phyloP scores from a whole-genome alignment of 2,888 invertebrate genomes.

The Ornithoptera alexandrae region DNA sequence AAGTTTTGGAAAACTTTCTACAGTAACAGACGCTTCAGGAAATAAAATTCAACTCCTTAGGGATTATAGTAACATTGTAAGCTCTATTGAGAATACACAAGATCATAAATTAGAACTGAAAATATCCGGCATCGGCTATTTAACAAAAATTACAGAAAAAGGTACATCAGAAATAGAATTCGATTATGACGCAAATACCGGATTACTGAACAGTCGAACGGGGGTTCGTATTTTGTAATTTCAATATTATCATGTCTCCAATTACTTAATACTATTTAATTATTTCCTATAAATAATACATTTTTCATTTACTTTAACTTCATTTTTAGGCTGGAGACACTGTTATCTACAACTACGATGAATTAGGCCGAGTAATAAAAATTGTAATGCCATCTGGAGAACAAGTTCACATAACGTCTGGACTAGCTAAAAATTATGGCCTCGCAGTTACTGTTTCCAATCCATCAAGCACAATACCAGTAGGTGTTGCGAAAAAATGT shows the following conservation, averaged over 20 bases:
- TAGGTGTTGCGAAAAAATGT: conserved; percentile 78
- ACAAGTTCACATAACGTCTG: conserved; percentile 88
- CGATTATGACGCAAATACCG: conserved; percentile 94
- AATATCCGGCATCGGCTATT: conserved; percentile 94
- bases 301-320: background rate
- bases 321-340: conserved; percentile 87
- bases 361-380: conserved; percentile 90
- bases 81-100: conserved; percentile 96
- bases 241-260: conserved; percentile 2
- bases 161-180: conserved; percentile 93
- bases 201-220: conserved; percentile 90
- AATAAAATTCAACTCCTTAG: conserved; percentile 94
- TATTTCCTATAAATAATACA: background rate
- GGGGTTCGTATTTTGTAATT: conserved; percentile 78
- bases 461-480: conserved; percentile 73
- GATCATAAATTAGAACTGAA: conserved; percentile 95
- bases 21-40: conserved; percentile 96
- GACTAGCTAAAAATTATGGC: conserved; percentile 87
- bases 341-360: conserved; percentile 94
- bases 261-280: background rate
- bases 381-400: conserved; percentile 96
- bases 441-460: conserved; percentile 86
- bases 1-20: conserved; percentile 95
- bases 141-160: conserved; percentile 92
- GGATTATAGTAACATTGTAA: conserved; percentile 95